phyloP scores from a whole-genome alignment of 1,140 invertebrate species.

The Drosophila equinoxialis region DNA sequence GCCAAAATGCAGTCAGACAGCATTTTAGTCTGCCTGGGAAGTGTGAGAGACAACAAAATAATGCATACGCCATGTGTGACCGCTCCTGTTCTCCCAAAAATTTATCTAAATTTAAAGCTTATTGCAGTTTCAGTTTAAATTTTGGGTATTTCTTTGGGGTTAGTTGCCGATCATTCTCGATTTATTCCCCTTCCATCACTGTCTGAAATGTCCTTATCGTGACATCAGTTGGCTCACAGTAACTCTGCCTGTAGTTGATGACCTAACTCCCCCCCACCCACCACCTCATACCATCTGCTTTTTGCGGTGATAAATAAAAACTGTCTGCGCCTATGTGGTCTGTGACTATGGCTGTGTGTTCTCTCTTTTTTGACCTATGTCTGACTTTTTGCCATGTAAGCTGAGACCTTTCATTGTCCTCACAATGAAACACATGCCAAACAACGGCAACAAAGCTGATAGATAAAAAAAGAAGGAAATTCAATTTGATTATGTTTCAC shows the following conservation, averaged over 20 bases:
- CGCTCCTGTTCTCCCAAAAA: not conserved
- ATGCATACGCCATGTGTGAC: constrained; percentile 57
- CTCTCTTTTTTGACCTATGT: constrained; percentile 26
- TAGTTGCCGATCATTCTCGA: no score
- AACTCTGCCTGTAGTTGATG: constrained; percentile 41
- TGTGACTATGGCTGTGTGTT: constrained; percentile 26
- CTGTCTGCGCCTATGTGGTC: constrained; percentile 76
- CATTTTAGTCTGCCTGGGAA: not conserved
- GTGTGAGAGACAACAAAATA: constrained; percentile 13
- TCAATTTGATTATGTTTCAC: constrained; percentile 67
- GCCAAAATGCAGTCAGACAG: constrained; percentile 56
- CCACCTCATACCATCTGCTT: not conserved
- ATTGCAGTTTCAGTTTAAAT: no score
- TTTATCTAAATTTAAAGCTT: not conserved
- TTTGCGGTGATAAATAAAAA: constrained; percentile 75
- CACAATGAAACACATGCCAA: constrained; percentile 60
- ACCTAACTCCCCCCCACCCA: constrained; percentile 10
- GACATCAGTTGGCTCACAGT: constrained; percentile 48
- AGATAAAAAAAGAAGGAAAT: constrained; percentile 42
- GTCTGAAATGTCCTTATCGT: constrained; percentile 50
- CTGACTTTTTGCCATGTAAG: constrained; percentile 67
- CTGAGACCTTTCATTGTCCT: constrained; percentile 30
- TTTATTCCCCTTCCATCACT: not conserved
- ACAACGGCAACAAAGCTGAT: constrained; percentile 35
- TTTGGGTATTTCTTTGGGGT: no score